phyloP scores from a whole-genome alignment of 2,113 vertebrate genomes.

The Dendrocopos noguchii region DNA sequence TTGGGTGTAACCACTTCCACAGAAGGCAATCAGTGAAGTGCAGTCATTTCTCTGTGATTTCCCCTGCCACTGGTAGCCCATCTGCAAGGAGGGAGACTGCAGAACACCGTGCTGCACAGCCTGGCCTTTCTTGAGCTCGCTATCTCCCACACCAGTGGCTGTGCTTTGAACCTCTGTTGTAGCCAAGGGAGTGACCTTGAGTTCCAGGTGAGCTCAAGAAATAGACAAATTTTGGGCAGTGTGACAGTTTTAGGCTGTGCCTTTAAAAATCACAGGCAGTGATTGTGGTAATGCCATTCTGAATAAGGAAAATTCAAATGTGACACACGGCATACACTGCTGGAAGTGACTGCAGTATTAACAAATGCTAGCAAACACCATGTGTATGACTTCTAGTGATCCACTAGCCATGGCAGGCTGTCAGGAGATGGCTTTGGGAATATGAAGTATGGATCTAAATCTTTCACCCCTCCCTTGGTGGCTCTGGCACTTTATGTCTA shows the following conservation, averaged over 20 bases:
- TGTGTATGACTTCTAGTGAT: not conserved
- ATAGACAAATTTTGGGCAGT: not conserved
- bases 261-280: not conserved
- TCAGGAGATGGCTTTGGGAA: not conserved
- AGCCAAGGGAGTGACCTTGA: not conserved
- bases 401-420: not conserved
- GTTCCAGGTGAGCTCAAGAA: not conserved
- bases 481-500: not conserved
- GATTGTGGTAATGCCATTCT: fast-evolving
- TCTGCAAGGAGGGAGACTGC: not conserved
- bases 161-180: not conserved
- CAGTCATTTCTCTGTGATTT: not conserved
- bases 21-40: not conserved
- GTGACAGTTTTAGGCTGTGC: no score
- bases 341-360: not conserved
- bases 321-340: not conserved
- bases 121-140: not conserved
- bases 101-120: not conserved
- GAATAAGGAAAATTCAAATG: not conserved
- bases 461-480: not conserved
- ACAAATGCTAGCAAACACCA: not conserved
- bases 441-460: not conserved
- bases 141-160: not conserved
- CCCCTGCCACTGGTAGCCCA: not conserved
- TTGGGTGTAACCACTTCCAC: fast-evolving